These are phyloP conservation scores for Formica aserva DNA, from an alignment of 2,888 invertebrate species.

Conservation along the genomic window DNA sequence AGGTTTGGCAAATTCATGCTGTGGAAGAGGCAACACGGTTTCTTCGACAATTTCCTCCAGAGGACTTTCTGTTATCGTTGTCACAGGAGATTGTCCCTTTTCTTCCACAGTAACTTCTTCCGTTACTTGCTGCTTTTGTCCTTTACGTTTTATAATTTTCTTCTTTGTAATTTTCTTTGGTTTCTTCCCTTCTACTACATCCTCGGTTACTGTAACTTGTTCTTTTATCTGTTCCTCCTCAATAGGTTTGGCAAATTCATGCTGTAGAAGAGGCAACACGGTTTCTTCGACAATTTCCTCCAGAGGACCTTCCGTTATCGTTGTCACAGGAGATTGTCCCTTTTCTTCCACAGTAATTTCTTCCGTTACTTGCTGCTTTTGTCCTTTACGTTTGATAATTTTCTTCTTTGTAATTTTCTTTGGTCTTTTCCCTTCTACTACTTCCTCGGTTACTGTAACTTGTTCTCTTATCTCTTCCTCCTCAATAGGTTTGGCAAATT, in stretches of 20 bases:
- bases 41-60: constrained; percentile 63
- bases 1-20: no score
- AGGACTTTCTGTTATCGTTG: constrained; percentile 70
- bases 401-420: constrained; percentile 74
- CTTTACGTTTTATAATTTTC: constrained; percentile 54
- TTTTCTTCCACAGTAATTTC: constrained; percentile 69
- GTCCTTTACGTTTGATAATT: constrained; percentile 63
- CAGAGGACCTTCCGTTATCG: constrained; percentile 68
- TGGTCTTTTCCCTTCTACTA: constrained; percentile 81
- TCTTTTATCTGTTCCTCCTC: constrained; percentile 72
- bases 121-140: constrained; percentile 77
- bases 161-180: constrained; percentile 79
- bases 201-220: constrained; percentile 66
- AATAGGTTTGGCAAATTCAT: constrained; percentile 80
- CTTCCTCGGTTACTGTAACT: constrained; percentile 51
- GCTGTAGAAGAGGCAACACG: constrained; percentile 65
- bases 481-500: constrained; percentile 73
- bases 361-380: constrained; percentile 78
- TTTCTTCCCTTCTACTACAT: constrained; percentile 78
- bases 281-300: constrained; percentile 61
- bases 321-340: constrained; percentile 50
- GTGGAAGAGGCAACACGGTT: constrained; percentile 40
- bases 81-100: constrained; percentile 71
- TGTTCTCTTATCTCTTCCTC: constrained; percentile 58
- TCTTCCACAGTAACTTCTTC: constrained; percentile 68